phyloP scores from a whole-genome alignment of 2,113 vertebrate genomes.

The Dicerorhinus sumatrensis region DNA sequence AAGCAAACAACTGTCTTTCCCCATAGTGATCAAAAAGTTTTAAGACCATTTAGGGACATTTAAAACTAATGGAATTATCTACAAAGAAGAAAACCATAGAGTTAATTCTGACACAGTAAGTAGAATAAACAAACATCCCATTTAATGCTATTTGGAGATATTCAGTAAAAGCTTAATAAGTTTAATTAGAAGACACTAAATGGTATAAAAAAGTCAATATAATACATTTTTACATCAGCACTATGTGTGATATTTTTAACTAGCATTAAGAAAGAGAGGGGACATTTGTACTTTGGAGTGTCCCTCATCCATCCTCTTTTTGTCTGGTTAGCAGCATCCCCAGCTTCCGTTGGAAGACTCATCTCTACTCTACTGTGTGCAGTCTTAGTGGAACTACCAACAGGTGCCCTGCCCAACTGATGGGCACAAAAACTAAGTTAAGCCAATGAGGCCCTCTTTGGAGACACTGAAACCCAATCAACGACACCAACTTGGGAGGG shows the following conservation, averaged over 20 bases:
- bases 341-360: not conserved
- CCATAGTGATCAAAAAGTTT: not conserved
- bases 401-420: not conserved
- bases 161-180: not conserved
- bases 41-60: not conserved
- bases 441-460: not conserved
- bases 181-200: not conserved
- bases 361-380: not conserved
- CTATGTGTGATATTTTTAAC: not conserved
- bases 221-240: not conserved
- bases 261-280: not conserved
- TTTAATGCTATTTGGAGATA: constrained; percentile 3
- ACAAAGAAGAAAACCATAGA: not conserved
- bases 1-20: not conserved
- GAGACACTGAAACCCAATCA: not conserved
- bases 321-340: not conserved
- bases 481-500: not conserved
- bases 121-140: not conserved
- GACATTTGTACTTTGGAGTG: not conserved
- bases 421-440: not conserved
- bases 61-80: not conserved
- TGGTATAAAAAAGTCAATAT: not conserved
- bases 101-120: not conserved
- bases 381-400: not conserved
- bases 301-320: not conserved